Evolutionary conservation across 2,113 vertebrate species (phyloP).

Genomic region (Oreochromis niloticus): DNA sequence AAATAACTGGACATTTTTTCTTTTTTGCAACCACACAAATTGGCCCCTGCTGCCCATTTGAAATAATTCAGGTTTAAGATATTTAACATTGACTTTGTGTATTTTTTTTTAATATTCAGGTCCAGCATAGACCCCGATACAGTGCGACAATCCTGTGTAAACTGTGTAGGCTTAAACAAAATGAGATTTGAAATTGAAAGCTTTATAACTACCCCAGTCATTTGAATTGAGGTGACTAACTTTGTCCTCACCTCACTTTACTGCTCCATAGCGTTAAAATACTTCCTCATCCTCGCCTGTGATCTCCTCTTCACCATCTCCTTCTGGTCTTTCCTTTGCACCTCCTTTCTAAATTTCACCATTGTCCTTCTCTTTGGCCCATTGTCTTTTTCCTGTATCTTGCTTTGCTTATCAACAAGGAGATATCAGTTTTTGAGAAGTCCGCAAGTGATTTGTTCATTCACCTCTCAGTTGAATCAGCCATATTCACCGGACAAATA

Average conservation of each 20-base stretch:
- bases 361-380: conserved; percentile 15
- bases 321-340: background rate
- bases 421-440: conserved; percentile 50
- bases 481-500: background rate
- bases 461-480: background rate
- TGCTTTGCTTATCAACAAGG: background rate
- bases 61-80: background rate
- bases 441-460: conserved; percentile 13
- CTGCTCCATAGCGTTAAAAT: background rate
- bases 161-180: background rate
- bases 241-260: background rate
- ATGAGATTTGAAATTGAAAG: background rate
- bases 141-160: background rate
- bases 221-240: background rate
- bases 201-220: background rate
- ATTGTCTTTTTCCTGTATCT: background rate
- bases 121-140: background rate
- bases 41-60: background rate
- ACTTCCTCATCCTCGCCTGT: background rate
- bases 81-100: background rate
- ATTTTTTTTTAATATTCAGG: background rate
- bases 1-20: background rate
- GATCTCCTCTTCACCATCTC: background rate
- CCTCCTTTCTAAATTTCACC: conserved; percentile 41
- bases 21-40: background rate